Evolutionary conservation across 2,797 vertebrate species (phyloP).

Genomic region (Gallinago nigripennis): DNA sequence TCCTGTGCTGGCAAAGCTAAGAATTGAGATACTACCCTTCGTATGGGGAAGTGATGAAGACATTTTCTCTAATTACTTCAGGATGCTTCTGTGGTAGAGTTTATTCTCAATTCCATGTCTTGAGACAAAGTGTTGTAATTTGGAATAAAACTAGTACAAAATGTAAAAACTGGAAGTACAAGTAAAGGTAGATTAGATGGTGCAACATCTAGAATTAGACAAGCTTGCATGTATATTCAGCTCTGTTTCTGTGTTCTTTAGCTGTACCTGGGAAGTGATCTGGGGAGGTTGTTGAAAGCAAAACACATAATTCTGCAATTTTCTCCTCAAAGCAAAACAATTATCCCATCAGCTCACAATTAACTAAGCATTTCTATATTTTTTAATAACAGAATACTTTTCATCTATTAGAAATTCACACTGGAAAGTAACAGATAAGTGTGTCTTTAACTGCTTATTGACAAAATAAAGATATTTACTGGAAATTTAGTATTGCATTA

Average conservation of each 20-base stretch:
- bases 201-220: background rate
- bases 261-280: background rate
- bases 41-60: background rate
- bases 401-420: background rate
- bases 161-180: fast-evolving
- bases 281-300: background rate
- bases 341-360: background rate
- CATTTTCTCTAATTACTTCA: background rate
- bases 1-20: background rate
- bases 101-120: background rate
- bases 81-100: background rate
- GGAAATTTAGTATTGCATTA: background rate
- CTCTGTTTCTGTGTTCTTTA: background rate
- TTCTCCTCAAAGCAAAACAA: background rate
- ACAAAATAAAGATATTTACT: background rate
- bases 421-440: background rate
- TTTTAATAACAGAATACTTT: background rate
- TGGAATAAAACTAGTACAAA: background rate
- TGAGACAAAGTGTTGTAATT: background rate
- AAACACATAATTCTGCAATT: background rate
- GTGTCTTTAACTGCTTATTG: background rate
- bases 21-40: background rate
- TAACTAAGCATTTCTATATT: background rate
- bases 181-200: background rate
- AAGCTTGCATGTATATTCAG: background rate